Evolutionary conservation across 1,140 invertebrate species (phyloP), one percentile per base, ranked within the genome.

Genomic region (Rhyacophila brunnea): DNA sequence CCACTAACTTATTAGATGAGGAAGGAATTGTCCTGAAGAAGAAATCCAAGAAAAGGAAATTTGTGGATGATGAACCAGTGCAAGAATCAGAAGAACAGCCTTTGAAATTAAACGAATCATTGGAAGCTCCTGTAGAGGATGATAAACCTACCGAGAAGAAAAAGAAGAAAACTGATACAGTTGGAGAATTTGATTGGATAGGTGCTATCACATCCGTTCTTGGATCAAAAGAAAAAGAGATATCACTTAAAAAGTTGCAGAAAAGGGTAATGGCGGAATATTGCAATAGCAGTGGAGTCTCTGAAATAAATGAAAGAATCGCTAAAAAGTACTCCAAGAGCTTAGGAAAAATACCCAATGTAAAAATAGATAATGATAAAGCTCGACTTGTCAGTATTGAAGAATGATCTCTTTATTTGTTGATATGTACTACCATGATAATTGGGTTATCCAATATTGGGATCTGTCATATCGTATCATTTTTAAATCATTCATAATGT

Each of bases 61-160:
- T 70, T 52, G 75, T 77, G 71, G 17, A 77, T 66, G 73, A 73
- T 50, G 74, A 70, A 60, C 60, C 62, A 36, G 66, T 71, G 2
- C 43, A 51, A 49, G 20, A 45, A 59, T 7, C 32, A 17, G 47
- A 51, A 44, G 6, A 18, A 47, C 19, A 35, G 49, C 36, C 11
- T 40, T 3, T 15, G 3, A 40, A 15, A 5, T 40, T 40, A 45
- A 55, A 18, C 13, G 28, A 20, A 23, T 18, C 46, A n/a, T 34
- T n/a, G 13, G 20, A 38, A 48, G 19, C 50, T 10, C 7, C 56
- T 44, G 15, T 32, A 35, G 46, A 60, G 53, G 28, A 50, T 14
- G 60, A 36, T 9, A 60, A 56, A 56, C 49, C 60, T 6, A 32
- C 20, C 38, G 28, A 44, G 19, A 65, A 59, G 46, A 65, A 56